Evolutionary conservation across 1,140 invertebrate genomes (phyloP), one percentile per base, ranked within the genome.

Genomic region (Drosophila subobscura): DNA sequence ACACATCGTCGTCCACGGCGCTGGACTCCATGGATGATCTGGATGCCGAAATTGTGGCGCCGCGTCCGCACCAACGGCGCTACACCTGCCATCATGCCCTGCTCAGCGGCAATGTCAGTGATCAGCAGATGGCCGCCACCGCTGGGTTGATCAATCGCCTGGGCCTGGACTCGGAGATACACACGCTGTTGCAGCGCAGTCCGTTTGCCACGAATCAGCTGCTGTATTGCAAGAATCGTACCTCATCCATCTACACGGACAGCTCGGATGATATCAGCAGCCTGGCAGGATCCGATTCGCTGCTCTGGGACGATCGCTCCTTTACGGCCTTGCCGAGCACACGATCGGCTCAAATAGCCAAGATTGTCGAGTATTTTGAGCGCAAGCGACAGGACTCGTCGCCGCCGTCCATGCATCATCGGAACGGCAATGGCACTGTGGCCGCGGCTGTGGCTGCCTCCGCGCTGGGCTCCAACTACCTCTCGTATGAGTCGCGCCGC

Each of bases 321-420:
- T 93, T 92, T 58, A 93, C 73, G 54, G 92, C 85, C 57, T 72
- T 92, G 51, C 91, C 91, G 8, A 92, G 91, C 63, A 92, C 91
- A 16, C 91, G 94, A 41, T 93, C 95, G 25, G 93, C 94, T 65
- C 94, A 97, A 92, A 97, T 97, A 50, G 95, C 95, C 42, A 96
- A 96, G 79, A 97, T 97, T 61, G 96, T 97, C 8, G 96, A 97
- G 71, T 97, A 97, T 89, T 97, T 97, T 86, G 96, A 97, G 91
- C 93, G 95, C 12, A 96, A 97, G 92, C 93, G 94, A 16, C 93
- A 92, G 47, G 90, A 91, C 46, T 81, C 71, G 2, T 67, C 77
- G 47, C 79, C 84, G 47, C 74, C 88, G 5, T 81, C 83, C 29
- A 56, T 79, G 57, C 81, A 55, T 63, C 44, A 92, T 92, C 40